A percentile compares a stretch with the other conserved stretches of the same genome.
phyloP scores from a whole-genome alignment of 2,797 vertebrate genomes.

The Otus scops region DNA sequence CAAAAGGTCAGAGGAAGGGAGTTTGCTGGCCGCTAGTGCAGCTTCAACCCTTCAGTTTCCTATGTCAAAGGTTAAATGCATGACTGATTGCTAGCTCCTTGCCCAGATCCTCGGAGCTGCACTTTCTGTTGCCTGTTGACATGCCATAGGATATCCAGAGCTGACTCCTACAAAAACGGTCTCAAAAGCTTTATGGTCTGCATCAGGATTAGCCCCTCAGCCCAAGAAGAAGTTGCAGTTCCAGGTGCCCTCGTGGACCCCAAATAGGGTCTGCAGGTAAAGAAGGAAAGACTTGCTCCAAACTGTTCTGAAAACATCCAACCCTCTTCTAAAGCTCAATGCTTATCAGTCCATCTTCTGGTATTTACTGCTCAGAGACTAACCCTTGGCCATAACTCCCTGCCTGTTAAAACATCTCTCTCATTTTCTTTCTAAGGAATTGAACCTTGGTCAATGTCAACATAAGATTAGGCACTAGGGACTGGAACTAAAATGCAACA shows the following conservation, averaged over 20 bases:
- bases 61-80: not conserved
- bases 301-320: not conserved
- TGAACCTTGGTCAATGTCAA: not conserved
- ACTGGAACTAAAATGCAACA: not conserved
- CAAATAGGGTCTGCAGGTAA: not conserved
- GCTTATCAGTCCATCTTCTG: not conserved
- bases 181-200: not conserved
- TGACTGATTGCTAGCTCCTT: not conserved
- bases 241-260: not conserved
- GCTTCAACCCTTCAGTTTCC: conserved; percentile 24
- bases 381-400: not conserved
- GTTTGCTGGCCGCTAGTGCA: conserved; percentile 25
- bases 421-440: not conserved
- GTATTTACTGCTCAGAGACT: not conserved
- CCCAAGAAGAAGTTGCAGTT: not conserved
- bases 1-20: conserved; percentile 66
- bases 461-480: not conserved
- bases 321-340: not conserved
- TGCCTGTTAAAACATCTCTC: not conserved
- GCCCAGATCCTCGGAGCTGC: not conserved
- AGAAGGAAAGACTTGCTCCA: not conserved
- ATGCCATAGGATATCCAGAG: not conserved
- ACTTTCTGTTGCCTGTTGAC: not conserved
- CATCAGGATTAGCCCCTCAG: not conserved
- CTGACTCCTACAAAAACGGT: not conserved